Conservation (phyloP, 2,113 vertebrate genomes). For the Cariama cristata region DNA sequence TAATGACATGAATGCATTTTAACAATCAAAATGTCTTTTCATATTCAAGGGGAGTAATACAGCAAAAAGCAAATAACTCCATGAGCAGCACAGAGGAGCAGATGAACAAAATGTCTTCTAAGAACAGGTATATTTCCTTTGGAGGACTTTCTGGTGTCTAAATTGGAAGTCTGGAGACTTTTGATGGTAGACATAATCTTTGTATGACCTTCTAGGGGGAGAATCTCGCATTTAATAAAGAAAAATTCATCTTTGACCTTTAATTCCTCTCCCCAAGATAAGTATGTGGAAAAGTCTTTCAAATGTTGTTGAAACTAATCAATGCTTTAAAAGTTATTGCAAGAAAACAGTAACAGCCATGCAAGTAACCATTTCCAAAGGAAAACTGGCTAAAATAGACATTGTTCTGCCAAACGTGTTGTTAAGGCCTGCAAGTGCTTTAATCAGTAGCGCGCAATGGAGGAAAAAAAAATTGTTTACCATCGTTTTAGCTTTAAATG, state of each 20-base stretch:
- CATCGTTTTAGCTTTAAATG: background rate
- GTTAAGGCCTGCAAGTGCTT: background rate
- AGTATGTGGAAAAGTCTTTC: background rate
- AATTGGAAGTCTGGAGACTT: background rate
- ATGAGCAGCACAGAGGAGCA: background rate
- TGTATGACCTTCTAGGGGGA: background rate
- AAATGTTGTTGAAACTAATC: background rate
- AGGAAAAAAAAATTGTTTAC: background rate
- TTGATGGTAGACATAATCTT: background rate
- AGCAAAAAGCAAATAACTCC: background rate
- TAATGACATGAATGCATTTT: background rate
- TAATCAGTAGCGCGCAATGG: background rate
- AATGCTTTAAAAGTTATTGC: background rate
- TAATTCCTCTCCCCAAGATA: background rate
- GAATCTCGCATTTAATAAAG: background rate
- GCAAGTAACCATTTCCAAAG: background rate
- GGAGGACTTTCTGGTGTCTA: background rate
- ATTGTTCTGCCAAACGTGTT: background rate
- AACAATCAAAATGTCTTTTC: background rate
- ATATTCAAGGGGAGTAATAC: background rate
- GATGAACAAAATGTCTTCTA: background rate
- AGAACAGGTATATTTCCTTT: background rate
- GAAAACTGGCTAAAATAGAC: background rate
- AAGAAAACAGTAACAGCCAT: background rate
- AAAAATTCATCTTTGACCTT: background rate